Evolutionary conservation across 2,888 invertebrate species (phyloP), one percentile per base, ranked within the genome.

Genomic region (Pimpla rufipes): DNA sequence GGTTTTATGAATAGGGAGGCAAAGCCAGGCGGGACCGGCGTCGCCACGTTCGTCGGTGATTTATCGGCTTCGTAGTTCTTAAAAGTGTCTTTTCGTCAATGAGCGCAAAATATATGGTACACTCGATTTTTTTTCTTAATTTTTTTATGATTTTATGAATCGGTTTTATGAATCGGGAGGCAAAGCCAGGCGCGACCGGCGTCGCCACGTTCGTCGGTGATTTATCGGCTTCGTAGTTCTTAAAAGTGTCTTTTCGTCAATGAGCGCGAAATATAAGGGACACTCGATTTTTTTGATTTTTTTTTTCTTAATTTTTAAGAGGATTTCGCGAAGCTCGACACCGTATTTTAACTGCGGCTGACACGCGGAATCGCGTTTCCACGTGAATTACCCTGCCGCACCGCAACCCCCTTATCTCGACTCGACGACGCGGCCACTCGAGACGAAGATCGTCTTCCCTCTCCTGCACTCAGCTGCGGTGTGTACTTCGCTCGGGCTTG

Each of bases 361-460:
- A 29, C 47, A 71, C 66, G 45, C 50, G 55, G 40, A 76, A 64
- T 75, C 70, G 45, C 42, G 50, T 55, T 75, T 62, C 47, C 42
- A 40, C 52, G 62, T 68, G 68, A 75, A 79, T 66, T 70, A 57
- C 18, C 62, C 59, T 42, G 21, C 45, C 42, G 13, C 68, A 68
- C 42, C 42, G 7, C 50, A 35, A 13, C 8, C 70, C 67, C 70
- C 50, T 71, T 52, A 57, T 75, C 37, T n/a, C 55, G 52, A 57
- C 74, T 57, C 52, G 64, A 18, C 57, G 50, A 55, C 37, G 37
- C 55, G 79, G 37, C 67, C 79, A 79, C 83, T 83, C 62, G 83
- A 79, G 83, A 83, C 83, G 81, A 77, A 40, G 79, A 83, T 83
- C 83, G 74, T 79, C 74, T 67, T 83, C 52, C 73, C 73, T 75